A percentile compares a stretch with the other conserved stretches of the same genome.
Conservation (phyloP, 2,113 vertebrate genomes). For the Perca flavescens region DNA sequence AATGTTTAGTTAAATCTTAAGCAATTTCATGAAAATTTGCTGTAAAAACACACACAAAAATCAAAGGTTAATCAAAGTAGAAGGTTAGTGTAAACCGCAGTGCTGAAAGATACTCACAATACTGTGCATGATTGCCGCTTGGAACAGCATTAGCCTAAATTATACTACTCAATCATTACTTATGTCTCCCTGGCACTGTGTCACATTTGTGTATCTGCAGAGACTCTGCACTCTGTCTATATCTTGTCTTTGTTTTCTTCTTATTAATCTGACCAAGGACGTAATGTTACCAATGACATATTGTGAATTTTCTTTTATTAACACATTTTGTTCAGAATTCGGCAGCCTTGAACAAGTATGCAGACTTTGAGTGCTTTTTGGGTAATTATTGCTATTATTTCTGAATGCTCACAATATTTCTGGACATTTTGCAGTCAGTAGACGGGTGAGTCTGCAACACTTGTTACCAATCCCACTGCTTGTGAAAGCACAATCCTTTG, state of each 20-base stretch:
- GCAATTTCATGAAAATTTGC: conserved; percentile 31
- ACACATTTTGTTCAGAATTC: neutral
- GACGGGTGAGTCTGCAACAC: neutral
- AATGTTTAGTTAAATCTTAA: conserved; percentile 32
- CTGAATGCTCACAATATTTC: neutral
- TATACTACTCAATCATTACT: conserved; percentile 32
- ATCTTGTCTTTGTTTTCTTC: conserved; percentile 4
- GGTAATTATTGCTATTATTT: conserved; percentile 24
- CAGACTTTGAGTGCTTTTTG: conserved; percentile 19
- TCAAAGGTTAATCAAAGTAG: conserved; percentile 26
- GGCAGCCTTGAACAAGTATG: conserved; percentile 33
- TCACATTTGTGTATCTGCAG: conserved; percentile 12
- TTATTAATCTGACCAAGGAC: conserved; percentile 21
- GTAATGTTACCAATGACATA: conserved; percentile 22
- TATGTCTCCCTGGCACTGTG: conserved; percentile 15
- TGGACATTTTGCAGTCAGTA: neutral
- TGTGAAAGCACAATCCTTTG: neutral
- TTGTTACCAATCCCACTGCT: neutral
- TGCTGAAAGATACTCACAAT: neutral
- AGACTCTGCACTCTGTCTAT: neutral
- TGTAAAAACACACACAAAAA: conserved; percentile 34
- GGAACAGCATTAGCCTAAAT: conserved; percentile 50
- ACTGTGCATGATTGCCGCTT: conserved; percentile 13
- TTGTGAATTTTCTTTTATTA: conserved; percentile 24
- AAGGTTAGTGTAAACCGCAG: conserved; percentile 15